phyloP scores from a whole-genome alignment of 2,797 vertebrate genomes.

The Smutsia temminckii region DNA sequence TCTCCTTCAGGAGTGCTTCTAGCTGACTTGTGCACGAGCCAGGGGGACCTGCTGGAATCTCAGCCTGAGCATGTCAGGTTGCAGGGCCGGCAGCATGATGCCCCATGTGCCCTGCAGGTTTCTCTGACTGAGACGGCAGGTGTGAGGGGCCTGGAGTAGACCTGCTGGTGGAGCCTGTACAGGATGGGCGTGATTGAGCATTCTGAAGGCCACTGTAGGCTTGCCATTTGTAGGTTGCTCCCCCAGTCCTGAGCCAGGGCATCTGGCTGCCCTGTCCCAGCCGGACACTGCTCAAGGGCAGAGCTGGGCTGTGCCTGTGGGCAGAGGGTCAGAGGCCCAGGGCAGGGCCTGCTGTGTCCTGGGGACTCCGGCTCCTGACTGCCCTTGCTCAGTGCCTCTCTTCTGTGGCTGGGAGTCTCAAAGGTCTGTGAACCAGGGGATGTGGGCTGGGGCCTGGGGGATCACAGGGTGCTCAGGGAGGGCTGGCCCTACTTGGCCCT shows the following conservation, averaged over 20 bases:
- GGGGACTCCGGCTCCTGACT: neutral
- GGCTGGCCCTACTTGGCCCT: neutral
- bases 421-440: neutral
- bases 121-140: neutral
- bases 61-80: slow-evolving; percentile 3
- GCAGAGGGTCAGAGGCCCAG: slow-evolving; percentile 15
- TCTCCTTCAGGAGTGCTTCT: slow-evolving; percentile 87
- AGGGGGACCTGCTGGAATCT: slow-evolving; percentile 69
- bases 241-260: slow-evolving; percentile 13
- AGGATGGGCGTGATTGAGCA: neutral
- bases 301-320: neutral
- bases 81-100: neutral
- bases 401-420: neutral
- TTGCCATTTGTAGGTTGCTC: slow-evolving; percentile 15
- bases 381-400: neutral
- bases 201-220: slow-evolving; percentile 2
- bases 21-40: slow-evolving; percentile 90
- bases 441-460: neutral
- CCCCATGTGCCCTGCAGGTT: neutral
- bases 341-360: neutral
- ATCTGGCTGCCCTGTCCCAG: neutral
- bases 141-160: neutral
- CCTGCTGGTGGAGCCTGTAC: neutral
- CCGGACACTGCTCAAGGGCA: neutral
- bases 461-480: neutral